phyloP scores from a whole-genome alignment of 2,888 invertebrate species.

The Glaucopsyche alexis region DNA sequence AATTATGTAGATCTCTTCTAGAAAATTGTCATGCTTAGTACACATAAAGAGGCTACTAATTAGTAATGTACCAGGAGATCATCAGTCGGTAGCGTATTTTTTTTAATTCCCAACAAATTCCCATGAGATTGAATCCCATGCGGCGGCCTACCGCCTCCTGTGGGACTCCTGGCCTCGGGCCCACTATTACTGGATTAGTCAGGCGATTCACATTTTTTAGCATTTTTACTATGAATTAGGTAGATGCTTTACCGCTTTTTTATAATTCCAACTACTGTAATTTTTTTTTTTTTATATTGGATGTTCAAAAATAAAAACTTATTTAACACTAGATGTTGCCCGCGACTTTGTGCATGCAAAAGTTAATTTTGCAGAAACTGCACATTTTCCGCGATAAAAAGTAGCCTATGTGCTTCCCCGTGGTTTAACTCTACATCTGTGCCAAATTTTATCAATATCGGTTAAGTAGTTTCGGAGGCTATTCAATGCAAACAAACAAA shows the following conservation, averaged over 20 bases:
- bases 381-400: too few species aligned
- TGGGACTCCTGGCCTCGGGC: constrained; percentile 62
- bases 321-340: too few species aligned
- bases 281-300: too few species aligned
- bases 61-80: not conserved
- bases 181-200: constrained; percentile 40
- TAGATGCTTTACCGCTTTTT: not conserved
- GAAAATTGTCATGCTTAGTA: not conserved
- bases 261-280: too few species aligned
- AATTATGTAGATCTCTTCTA: not conserved
- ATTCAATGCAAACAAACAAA: too few species aligned
- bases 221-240: not conserved
- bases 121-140: constrained; percentile 78
- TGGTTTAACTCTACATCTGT: too few species aligned
- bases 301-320: too few species aligned
- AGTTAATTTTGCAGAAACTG: too few species aligned
- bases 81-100: constrained; percentile 43
- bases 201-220: constrained; percentile 30
- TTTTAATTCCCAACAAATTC: constrained; percentile 67
- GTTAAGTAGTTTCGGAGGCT: too few species aligned
- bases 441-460: too few species aligned
- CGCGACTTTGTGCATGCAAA: too few species aligned
- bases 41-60: not conserved
- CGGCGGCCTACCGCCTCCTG: constrained; percentile 58
- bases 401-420: too few species aligned